Conservation (phyloP, 1,140 invertebrate genomes). For the Trichogramma pretiosum region DNA sequence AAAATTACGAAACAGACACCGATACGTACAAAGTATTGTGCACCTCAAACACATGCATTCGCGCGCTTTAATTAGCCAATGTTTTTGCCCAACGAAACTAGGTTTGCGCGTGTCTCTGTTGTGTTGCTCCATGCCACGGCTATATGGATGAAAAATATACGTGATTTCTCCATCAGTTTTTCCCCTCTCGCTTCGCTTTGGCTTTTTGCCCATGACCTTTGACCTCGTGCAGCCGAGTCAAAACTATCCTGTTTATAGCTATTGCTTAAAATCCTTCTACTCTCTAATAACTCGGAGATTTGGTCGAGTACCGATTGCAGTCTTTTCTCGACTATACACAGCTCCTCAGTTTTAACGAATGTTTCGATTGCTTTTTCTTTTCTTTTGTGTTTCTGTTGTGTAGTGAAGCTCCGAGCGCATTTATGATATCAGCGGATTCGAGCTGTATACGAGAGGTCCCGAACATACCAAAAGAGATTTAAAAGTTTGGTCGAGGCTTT, state of each 20-base stretch:
- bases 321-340: too few relatives aligned
- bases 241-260: too few relatives aligned
- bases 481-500: slow-evolving; percentile 40
- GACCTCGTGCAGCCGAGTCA: too few relatives aligned
- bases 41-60: too few relatives aligned
- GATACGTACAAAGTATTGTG: slow-evolving; percentile 31
- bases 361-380: background rate
- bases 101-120: too few relatives aligned
- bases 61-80: slow-evolving; percentile 39
- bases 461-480: slow-evolving; percentile 36
- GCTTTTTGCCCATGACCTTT: slow-evolving; percentile 38
- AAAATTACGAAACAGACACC: slow-evolving; percentile 36
- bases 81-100: too few relatives aligned
- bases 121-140: too few relatives aligned
- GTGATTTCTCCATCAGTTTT: too few relatives aligned
- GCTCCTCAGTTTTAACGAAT: background rate
- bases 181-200: slow-evolving; percentile 24
- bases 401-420: background rate
- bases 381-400: background rate
- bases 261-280: too few relatives aligned
- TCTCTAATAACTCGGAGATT: too few relatives aligned
- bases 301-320: too few relatives aligned
- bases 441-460: slow-evolving; percentile 19
- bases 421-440: slow-evolving; percentile 5
- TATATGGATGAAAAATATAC: too few relatives aligned